Evolutionary conservation across 2,797 vertebrate genomes (phyloP).

Genomic region (Sebastes diaconus): DNA sequence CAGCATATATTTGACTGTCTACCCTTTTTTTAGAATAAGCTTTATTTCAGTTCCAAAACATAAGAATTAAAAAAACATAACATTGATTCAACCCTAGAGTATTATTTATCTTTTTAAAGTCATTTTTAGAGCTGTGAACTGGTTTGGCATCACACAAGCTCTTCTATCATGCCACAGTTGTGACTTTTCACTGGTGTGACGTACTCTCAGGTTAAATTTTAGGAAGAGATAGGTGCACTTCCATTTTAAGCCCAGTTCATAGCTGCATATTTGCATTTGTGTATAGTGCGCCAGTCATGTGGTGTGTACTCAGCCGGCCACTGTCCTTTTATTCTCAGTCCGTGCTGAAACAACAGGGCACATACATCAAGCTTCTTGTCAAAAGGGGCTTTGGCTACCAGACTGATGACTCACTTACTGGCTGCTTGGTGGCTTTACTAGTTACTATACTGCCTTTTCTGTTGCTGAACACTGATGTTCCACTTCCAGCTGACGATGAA

Average conservation of each 20-base stretch:
- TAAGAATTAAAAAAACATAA: background rate
- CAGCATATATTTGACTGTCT: background rate
- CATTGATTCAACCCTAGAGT: background rate
- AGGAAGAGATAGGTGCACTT: background rate
- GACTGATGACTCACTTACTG: conserved; percentile 54
- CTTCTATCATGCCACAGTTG: background rate
- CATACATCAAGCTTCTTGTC: conserved; percentile 38
- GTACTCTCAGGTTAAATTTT: background rate
- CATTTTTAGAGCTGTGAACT: background rate
- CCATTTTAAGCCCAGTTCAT: background rate
- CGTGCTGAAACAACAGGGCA: conserved; percentile 47
- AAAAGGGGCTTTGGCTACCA: conserved; percentile 21
- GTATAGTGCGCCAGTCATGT: background rate
- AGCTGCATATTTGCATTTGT: background rate
- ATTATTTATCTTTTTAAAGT: background rate
- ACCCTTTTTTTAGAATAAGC: background rate
- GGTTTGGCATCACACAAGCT: background rate
- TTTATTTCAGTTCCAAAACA: background rate
- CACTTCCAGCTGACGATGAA: conserved; percentile 16
- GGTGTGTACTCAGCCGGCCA: conserved; percentile 7
- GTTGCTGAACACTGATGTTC: conserved; percentile 14
- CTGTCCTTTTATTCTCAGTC: conserved; percentile 39
- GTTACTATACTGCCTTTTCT: conserved; percentile 16
- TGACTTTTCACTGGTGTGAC: background rate
- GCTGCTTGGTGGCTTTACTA: conserved; percentile 36